These are phyloP conservation scores for Drosophila gaucha DNA, from an alignment of 2,888 invertebrate genomes.

Conservation along the genomic window DNA sequence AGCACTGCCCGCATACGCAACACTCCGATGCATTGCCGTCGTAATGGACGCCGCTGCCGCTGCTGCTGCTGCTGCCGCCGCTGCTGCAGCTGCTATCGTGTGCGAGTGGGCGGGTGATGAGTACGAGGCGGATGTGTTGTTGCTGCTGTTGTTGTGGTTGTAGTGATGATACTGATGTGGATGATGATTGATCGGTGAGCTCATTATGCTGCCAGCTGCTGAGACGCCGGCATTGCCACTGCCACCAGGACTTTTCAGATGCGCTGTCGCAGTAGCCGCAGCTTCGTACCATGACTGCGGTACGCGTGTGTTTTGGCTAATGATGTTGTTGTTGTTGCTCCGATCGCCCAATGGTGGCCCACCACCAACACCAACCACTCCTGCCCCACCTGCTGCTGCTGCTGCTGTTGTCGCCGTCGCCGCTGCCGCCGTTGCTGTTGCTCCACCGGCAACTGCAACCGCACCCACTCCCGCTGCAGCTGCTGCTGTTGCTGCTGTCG, in stretches of 20 bases:
- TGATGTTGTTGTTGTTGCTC: conserved; percentile 74
- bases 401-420: conserved; percentile 28
- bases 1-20: conserved; percentile 81
- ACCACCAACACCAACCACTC: conserved; percentile 34
- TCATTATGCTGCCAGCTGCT: conserved; percentile 77
- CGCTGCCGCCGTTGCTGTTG: conserved; percentile 13
- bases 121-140: conserved; percentile 74
- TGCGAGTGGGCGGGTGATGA: conserved; percentile 78
- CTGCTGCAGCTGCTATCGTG: conserved; percentile 58
- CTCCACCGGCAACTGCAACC: conserved; percentile 33
- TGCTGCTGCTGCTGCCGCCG: conserved; percentile 42
- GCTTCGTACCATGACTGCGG: conserved; percentile 85
- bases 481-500: conserved; percentile 39
- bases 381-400: conserved; percentile 10
- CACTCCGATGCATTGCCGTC: conserved; percentile 78
- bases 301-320: conserved; percentile 82
- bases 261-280: conserved; percentile 82
- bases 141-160: conserved; percentile 47
- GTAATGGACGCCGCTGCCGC: conserved; percentile 64
- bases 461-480: conserved; percentile 48
- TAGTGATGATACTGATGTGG: conserved; percentile 48
- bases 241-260: conserved; percentile 83
- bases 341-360: conserved; percentile 81
- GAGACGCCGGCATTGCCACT: conserved; percentile 83
- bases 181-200: conserved; percentile 72